phyloP scores from a whole-genome alignment of 2,888 invertebrate species.

The Bhutanitis thaidina region DNA sequence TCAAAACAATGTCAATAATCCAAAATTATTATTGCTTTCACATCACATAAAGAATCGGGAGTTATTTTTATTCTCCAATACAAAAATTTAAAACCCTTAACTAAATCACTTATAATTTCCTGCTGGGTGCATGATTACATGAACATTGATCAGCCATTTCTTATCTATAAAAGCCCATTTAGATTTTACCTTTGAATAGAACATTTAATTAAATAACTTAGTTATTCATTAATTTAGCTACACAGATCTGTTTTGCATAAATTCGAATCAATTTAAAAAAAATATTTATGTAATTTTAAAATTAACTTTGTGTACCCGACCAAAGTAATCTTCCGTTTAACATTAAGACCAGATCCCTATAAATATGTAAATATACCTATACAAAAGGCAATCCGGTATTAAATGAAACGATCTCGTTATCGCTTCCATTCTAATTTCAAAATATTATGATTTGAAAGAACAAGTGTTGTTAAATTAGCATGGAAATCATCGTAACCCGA shows the following conservation, averaged over 20 bases:
- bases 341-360: neutral
- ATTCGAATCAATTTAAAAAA: too few relatives aligned
- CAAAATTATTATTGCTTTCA: neutral
- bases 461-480: conserved; percentile 69
- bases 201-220: too few relatives aligned
- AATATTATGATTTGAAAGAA: conserved; percentile 60
- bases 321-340: neutral
- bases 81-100: too few relatives aligned
- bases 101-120: too few relatives aligned
- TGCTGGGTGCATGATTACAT: too few relatives aligned
- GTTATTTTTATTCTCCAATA: neutral
- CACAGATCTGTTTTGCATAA: too few relatives aligned
- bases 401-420: conserved; percentile 49
- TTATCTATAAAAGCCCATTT: too few relatives aligned
- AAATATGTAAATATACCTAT: conserved; percentile 15
- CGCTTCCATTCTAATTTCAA: conserved; percentile 48
- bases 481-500: conserved; percentile 51
- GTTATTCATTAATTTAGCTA: too few relatives aligned
- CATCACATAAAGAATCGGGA: neutral
- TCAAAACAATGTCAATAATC: neutral
- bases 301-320: too few relatives aligned
- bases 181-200: too few relatives aligned
- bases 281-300: too few relatives aligned
- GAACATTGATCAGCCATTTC: too few relatives aligned
- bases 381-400: conserved; percentile 7